Base-by-base conservation (phyloP, 2,797 vertebrate species). In the Enteromius trimaculatus region DNA sequence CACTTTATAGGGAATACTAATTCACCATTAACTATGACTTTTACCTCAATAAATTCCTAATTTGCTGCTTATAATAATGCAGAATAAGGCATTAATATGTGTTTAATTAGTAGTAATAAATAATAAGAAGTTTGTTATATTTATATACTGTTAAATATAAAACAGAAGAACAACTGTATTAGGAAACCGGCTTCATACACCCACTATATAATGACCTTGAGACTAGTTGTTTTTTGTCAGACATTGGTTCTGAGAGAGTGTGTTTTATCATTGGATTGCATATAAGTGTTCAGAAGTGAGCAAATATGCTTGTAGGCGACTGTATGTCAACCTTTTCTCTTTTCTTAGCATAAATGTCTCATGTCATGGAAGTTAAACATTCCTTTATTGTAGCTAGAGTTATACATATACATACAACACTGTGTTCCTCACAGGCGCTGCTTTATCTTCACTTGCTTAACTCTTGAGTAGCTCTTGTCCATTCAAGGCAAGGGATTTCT, bases 391-490 rank as follows among this genome's bases (percentile, higher is more conserved):
- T 17, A 75, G 51, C 72, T 37, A 77, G 14, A 62, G 55, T 29
- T 77, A 19, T 79, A 39, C 10, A 76, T 58, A 34, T 34, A 44
- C 17, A 60, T 31, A 71, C 37, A 55, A 68, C 65, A 77, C 7
- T 19, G 23, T n/a, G 0, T 55, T 94, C 92, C 90, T 92, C 88
- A 86, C 29, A 44, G 19, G 31, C 62, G 49, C 26, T 44, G 81
- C 19, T 75, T 77, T 78, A 74, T 14, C 55, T 8, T 83, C 91
- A 93, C 91, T 91, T 91, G 91, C 70, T 72, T 53, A 68, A 42
- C 75, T 21, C 44, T 92, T 89, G 88, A 85, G 89, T 90, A 90
- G 86, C 90, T 92, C 90, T 92, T 89, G 91, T 88, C 90, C 91
- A 92, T 91, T 93, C 90, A 90, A 91, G 89, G 86, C 90, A 89